Base-by-base conservation (phyloP, 2,797 vertebrate genomes). In the Fistularia commersonii region DNA sequence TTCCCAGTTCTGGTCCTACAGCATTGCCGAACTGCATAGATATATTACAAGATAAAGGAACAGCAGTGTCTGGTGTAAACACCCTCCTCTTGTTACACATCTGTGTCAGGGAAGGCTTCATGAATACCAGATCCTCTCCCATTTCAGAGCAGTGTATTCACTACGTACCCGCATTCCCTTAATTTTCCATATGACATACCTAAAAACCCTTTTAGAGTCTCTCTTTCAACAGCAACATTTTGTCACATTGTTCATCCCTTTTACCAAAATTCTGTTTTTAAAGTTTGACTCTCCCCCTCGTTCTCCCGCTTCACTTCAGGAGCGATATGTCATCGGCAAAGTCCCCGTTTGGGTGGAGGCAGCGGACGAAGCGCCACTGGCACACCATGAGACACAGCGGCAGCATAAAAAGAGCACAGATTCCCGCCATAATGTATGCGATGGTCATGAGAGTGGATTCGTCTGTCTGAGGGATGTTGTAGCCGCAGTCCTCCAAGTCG, bases 371-470 rank as follows among this genome's bases (percentile, higher is more conserved):
- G 77, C 96, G 96, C 96, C 96, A 98, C 91, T 99, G 97, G 65
- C 95, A 98, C 70, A 98, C 92, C 95, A 99, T 97, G 83, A 98
- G 93, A 89, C 96, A 98, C 69, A 99, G 91, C 0, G 97, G 96
- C 81, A 98, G 90, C 97, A 99, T 98, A 89, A 99, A 99, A 70
- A 99, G 94, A n/a, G 95, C 95, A 1, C 96, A 99, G 84, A 99
- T 97, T 74, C 95, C 96, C 0, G 97, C 97, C 97, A 99, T 99
- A 66, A 98, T 93, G 49, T 99, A 99, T 64, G 97, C 97, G 12
- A 98, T 98, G 86, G 96, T 98, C 96, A 98, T 98, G 11, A 99
- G 92, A 0, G 96, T 98, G 14, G 96, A 98, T 79, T 99, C 97
- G 1, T 99, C 96, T 0, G 96, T 96, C 90, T 98, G 97, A 0